These are phyloP conservation scores for Holotrichia oblita DNA, from an alignment of 1,140 invertebrate genomes.

Conservation along the genomic window DNA sequence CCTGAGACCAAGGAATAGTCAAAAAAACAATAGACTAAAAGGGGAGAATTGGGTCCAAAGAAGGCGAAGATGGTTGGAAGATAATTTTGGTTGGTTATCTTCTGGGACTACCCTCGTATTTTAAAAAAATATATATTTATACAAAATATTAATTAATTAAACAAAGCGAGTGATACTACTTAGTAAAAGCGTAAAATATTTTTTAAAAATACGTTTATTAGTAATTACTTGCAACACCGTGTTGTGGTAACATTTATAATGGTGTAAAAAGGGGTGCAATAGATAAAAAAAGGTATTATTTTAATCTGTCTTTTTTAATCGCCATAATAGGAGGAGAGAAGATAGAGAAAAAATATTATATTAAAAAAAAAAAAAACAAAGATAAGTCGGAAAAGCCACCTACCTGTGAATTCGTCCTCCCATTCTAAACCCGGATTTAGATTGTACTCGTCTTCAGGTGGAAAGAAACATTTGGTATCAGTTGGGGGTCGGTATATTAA, in stretches of 20 bases:
- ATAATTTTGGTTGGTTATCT: no score
- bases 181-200: no score
- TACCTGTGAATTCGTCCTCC: conserved; percentile 99
- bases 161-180: no score
- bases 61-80: no score
- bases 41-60: no score
- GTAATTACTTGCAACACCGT: no score
- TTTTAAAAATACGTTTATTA: no score
- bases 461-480: conserved; percentile 67
- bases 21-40: no score
- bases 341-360: conserved; percentile 25
- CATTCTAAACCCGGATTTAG: conserved; percentile 99
- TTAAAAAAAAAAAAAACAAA: conserved; percentile 35
- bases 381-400: conserved; percentile 68
- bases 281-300: not conserved
- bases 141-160: no score
- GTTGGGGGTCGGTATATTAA: conserved; percentile 53
- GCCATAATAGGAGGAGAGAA: not conserved
- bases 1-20: no score
- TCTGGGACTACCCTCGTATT: no score
- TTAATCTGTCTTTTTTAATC: not conserved
- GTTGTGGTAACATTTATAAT: not conserved
- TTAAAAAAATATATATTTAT: no score
- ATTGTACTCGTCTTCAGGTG: conserved; percentile 96
- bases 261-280: not conserved